A percentile compares a stretch with the other conserved stretches of the same genome.
Evolutionary conservation across 2,113 vertebrate genomes (phyloP).

Genomic region (Otis tarda): DNA sequence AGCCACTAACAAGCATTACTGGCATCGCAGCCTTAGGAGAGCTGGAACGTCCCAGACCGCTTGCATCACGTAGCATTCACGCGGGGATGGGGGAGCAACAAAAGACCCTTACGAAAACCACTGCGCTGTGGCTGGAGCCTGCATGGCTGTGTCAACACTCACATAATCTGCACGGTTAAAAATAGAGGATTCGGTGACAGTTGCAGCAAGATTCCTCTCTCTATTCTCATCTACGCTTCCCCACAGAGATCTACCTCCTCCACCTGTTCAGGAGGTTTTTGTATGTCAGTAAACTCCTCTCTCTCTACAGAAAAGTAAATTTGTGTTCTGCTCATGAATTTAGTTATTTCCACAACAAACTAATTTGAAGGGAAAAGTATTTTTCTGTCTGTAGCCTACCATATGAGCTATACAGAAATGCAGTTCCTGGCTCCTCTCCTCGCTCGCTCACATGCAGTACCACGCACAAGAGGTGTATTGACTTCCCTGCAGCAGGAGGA

Average conservation of each 20-base stretch:
- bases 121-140: neutral
- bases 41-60: neutral
- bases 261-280: neutral
- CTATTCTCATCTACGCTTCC: neutral
- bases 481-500: neutral
- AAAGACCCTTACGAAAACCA: neutral
- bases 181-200: neutral
- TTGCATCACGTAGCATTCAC: neutral
- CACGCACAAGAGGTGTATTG: neutral
- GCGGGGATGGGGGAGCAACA: accelerated
- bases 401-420: neutral
- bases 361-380: neutral
- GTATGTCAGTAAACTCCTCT: neutral
- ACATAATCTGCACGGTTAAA: neutral
- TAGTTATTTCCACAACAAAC: neutral
- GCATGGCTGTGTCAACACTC: neutral
- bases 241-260: neutral
- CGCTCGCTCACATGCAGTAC: neutral
- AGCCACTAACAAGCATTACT: neutral
- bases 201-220: neutral
- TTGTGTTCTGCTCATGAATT: neutral
- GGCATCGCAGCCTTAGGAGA: neutral
- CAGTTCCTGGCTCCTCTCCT: neutral
- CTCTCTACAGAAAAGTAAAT: neutral
- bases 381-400: neutral